These are phyloP conservation scores for Apantesis nais DNA, from an alignment of 2,888 invertebrate genomes.

Conservation along the genomic window DNA sequence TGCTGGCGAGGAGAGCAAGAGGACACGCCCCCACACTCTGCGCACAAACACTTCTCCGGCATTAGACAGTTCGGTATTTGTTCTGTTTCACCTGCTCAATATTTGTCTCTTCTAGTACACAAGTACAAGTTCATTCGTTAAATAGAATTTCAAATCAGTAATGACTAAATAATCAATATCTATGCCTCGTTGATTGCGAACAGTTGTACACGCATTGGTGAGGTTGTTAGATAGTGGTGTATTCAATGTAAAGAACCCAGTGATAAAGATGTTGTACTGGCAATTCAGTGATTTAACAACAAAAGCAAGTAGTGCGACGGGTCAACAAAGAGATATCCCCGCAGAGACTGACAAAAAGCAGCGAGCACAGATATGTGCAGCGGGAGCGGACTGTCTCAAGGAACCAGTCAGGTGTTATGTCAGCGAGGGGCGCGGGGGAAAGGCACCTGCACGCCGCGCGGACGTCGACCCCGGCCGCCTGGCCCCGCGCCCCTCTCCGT, in stretches of 20 bases:
- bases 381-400: conserved; percentile 28
- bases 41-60: not conserved
- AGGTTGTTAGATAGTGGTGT: not conserved
- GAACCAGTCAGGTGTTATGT: conserved; percentile 64
- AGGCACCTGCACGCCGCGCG: conserved; percentile 59
- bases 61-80: not conserved
- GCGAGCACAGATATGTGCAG: conserved; percentile 24
- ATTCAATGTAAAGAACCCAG: not conserved
- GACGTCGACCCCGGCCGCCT: conserved; percentile 54
- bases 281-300: not conserved
- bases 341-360: conserved; percentile 30
- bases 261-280: not conserved
- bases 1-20: not conserved
- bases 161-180: not conserved
- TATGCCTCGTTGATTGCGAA: not conserved
- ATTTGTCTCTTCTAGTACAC: not conserved
- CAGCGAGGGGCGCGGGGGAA: conserved; percentile 44
- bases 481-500: conserved; percentile 20
- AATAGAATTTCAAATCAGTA: not conserved
- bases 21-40: not conserved
- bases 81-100: not conserved
- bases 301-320: not conserved
- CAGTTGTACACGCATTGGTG: not conserved
- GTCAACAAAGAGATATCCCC: not conserved
- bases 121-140: not conserved